These are phyloP conservation scores for Lagodon rhomboides DNA, from an alignment of 2,797 vertebrate species.

Conservation along the genomic window DNA sequence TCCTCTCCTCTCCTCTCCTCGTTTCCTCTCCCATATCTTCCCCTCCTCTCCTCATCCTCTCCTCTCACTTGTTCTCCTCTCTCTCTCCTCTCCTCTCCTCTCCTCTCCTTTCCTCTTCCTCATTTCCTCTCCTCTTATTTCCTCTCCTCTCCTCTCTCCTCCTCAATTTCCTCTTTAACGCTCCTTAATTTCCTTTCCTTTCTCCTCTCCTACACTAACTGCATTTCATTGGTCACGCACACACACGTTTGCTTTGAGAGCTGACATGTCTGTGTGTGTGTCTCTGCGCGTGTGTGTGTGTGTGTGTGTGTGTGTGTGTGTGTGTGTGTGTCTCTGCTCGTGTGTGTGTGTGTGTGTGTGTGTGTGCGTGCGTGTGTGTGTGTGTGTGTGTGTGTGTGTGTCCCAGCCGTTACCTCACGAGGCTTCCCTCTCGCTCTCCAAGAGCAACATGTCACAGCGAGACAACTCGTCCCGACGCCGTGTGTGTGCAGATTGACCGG, in stretches of 20 bases:
- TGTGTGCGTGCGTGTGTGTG: constrained; percentile 33
- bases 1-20: too few species aligned
- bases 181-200: too few species aligned
- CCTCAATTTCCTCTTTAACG: too few species aligned
- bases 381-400: constrained; percentile 44
- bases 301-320: constrained; percentile 44
- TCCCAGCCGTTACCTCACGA: constrained; percentile 61
- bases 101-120: too few species aligned
- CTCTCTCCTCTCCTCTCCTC: neutral
- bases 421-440: constrained; percentile 62
- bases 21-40: too few species aligned
- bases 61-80: too few species aligned
- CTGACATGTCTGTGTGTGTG: constrained; percentile 35
- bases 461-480: constrained; percentile 50
- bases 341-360: constrained; percentile 47
- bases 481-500: constrained; percentile 41
- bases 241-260: constrained; percentile 1
- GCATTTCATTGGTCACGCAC: neutral
- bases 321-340: constrained; percentile 41
- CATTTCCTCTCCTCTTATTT: too few species aligned
- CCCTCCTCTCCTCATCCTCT: too few species aligned
- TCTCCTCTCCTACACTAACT: neutral
- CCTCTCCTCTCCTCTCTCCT: too few species aligned
- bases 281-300: neutral
- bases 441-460: constrained; percentile 74